Evolutionary conservation across 2,113 vertebrate species (phyloP).

Genomic region (Prinia subflava): DNA sequence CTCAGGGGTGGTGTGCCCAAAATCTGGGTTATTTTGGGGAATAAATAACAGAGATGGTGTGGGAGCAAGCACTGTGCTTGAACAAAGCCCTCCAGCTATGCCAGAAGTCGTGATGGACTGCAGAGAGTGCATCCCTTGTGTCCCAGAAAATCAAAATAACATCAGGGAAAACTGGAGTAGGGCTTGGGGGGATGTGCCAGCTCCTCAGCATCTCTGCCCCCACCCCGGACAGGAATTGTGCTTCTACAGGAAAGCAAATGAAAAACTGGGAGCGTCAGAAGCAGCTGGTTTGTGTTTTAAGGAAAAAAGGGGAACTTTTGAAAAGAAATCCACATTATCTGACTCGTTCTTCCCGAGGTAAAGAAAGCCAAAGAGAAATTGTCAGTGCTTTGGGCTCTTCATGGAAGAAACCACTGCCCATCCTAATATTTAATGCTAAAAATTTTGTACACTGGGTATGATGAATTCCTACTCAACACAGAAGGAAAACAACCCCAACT

Average conservation of each 20-base stretch:
- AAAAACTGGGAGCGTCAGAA: background rate
- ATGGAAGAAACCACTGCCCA: constrained; percentile 31
- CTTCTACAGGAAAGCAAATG: background rate
- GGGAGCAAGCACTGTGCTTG: background rate
- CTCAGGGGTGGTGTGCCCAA: background rate
- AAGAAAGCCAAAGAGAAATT: background rate
- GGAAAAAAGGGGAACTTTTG: background rate
- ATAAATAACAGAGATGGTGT: background rate
- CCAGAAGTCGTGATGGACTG: background rate
- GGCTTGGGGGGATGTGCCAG: background rate
- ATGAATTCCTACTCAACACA: background rate
- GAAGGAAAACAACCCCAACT: background rate
- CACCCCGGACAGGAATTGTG: fast-evolving
- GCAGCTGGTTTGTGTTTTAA: background rate
- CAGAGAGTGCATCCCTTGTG: background rate
- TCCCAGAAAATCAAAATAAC: background rate
- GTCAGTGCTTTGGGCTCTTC: background rate
- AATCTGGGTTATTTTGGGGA: background rate
- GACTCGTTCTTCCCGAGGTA: constrained; percentile 36
- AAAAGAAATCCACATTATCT: background rate
- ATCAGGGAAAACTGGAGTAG: background rate
- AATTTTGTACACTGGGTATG: background rate
- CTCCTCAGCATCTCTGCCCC: background rate
- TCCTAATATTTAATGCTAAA: constrained; percentile 13
- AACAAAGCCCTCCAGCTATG: background rate